Evolutionary conservation across 2,797 vertebrate species (phyloP), one percentile per base, ranked within the genome.

Genomic region (Knipowitschia caucasica): DNA sequence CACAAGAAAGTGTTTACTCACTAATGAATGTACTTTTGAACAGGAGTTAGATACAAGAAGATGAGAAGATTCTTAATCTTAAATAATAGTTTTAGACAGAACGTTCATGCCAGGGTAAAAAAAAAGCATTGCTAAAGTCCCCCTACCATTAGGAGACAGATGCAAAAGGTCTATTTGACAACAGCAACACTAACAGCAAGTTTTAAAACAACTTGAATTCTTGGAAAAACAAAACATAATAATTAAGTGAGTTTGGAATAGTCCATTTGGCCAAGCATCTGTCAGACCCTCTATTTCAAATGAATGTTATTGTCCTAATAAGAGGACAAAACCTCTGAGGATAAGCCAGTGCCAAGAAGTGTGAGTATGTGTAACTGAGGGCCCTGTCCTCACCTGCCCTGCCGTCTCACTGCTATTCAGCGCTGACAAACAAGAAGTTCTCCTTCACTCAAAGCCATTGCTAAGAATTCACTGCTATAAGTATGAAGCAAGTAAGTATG

Each of bases 311-410:
- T 34, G 27, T 23, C 7, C 50, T 39, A 11, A 59, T 56, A 42
- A 40, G 39, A 30, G 33, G 54, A 49, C 51, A 53, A 52, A 45
- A 56, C 33, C 57, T 45, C 47, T 63, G 61, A 42, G 59, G 69
- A 73, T 43, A 60, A 47, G 56, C 20, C 7, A 9, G 10, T 63
- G 75, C 82, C 74, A 81, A 47, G 59, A 71, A 62, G 64, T 66
- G 72, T 61, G 61, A 47, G 53, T 73, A 21, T 56, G 50, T 65
- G 59, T 58, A 61, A 61, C 38, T 75, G 40, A 15, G 49, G 56
- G 43, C 43, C 53, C 39, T 73, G 29, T 72, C 59, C 60, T 62
- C 62, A 50, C 36, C 30, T 42, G 47, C 52, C 54, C 61, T 61
- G 58, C 59, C n/a, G 66, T 73, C 61, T 72, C 71, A 64, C 31